phyloP scores from a whole-genome alignment of 2,797 vertebrate species.

The Chanos chanos region DNA sequence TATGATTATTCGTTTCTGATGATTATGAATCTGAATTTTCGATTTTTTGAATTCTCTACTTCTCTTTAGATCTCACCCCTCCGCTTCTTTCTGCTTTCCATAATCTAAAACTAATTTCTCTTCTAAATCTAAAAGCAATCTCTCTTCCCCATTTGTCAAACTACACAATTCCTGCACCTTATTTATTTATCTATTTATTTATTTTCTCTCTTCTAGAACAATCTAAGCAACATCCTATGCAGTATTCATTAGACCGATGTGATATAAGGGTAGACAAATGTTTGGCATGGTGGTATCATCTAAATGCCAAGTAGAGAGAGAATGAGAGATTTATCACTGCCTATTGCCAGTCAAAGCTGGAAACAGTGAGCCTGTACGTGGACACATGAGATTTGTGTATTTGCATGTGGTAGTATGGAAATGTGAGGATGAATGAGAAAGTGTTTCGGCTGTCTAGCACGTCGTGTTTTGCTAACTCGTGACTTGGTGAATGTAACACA shows the following conservation, averaged over 20 bases:
- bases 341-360: neutral
- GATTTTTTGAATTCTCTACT: neutral
- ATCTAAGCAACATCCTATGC: neutral
- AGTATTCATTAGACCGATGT: neutral
- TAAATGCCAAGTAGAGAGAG: too few relatives aligned
- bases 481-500: too few relatives aligned
- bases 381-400: slow-evolving; percentile 7
- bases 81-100: neutral
- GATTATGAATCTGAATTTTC: slow-evolving; percentile 42
- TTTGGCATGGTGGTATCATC: too few relatives aligned
- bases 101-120: too few relatives aligned
- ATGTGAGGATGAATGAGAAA: too few relatives aligned
- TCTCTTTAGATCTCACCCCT: neutral
- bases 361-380: slow-evolving; percentile 11
- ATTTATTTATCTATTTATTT: neutral
- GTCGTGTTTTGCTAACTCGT: too few relatives aligned
- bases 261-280: neutral
- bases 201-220: neutral
- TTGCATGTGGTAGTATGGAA: neutral
- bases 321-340: neutral
- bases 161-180: neutral
- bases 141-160: slow-evolving; percentile 34
- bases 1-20: slow-evolving; percentile 39
- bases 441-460: too few relatives aligned
- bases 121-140: too few relatives aligned